Evolutionary conservation across 2,888 invertebrate species (phyloP), one percentile per base, ranked within the genome.

Genomic region (Latrodectus hesperus): DNA sequence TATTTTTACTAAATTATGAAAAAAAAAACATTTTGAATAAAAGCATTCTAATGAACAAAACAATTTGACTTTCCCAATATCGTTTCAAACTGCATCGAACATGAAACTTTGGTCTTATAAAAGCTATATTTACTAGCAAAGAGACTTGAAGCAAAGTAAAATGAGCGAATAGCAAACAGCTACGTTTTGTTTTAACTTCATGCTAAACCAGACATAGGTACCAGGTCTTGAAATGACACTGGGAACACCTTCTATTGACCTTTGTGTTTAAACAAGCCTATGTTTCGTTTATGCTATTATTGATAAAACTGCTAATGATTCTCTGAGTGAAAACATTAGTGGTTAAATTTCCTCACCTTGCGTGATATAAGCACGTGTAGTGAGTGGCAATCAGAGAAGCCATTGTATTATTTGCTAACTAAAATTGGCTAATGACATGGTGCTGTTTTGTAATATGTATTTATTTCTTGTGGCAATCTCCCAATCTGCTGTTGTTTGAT

Each of bases 321-420:
- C 65, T 64, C 51, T 38, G 73, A 72, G 82, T 75, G 82, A 82
- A 82, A 82, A 75, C 74, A 67, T 82, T 73, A 72, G 71, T 72
- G 51, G 77, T 84, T 84, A 65, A 38, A 17, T 73, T 68, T 22
- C 22, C 22, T 22, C 22, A 26, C 8, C 26, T 84, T 53, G 84
- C 84, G 77, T 84, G 77, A 51, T 53, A 51, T 49, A 10, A 53
- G 64, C 72, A 22, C 72, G 51, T 67, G 72, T 38, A 52, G 53
- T 38, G 17, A n/a, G 26, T 51, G 22, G 22, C 38, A 84, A 55
- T 72, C 38, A 51, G 16, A 65, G 10, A 26, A 38, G 72, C 55
- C 38, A 76, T 76, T 77, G 65, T 52, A 77, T 84, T 84, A 64
- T 84, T 77, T 84, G 84, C 65, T 67, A 65, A 84, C n/a, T 77